A percentile compares a stretch with the other conserved stretches of the same genome.
Conservation (phyloP, 2,797 vertebrate genomes). For the Fratercula arctica region DNA sequence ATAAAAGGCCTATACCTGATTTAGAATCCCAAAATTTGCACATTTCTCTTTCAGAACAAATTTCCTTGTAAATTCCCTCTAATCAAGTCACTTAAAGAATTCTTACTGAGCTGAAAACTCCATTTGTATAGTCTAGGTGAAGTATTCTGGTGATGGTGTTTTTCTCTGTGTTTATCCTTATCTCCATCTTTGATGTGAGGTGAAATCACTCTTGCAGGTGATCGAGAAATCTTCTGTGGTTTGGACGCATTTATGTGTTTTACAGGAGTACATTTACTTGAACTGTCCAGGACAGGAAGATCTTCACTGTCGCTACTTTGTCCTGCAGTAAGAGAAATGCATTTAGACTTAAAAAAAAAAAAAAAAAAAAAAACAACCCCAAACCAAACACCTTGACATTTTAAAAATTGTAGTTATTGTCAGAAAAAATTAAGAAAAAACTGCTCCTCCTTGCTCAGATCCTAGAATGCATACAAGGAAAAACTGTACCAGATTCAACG, state of each 20-base stretch:
- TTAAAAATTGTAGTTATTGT: neutral
- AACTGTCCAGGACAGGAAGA: constrained; percentile 80
- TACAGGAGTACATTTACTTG: constrained; percentile 85
- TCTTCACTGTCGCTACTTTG: constrained; percentile 98
- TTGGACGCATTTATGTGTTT: constrained; percentile 84
- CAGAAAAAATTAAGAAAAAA: neutral
- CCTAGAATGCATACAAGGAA: neutral
- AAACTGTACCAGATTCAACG: neutral
- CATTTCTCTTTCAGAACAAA: neutral
- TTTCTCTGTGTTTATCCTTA: constrained; percentile 90
- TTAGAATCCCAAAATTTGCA: neutral
- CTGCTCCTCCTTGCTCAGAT: neutral
- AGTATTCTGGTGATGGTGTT: constrained; percentile 80
- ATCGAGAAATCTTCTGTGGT: constrained; percentile 84
- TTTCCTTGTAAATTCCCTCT: neutral
- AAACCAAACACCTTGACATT: neutral
- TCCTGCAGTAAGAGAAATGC: constrained; percentile 75
- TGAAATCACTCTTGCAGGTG: constrained; percentile 80
- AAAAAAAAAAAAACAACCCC: neutral
- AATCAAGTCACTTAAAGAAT: neutral
- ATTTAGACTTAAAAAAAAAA: neutral
- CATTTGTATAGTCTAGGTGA: constrained; percentile 93
- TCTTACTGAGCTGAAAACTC: constrained; percentile 92
- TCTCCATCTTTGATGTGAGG: constrained; percentile 85
- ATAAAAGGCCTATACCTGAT: neutral